A percentile compares a stretch with the other conserved stretches of the same genome.
Conservation (phyloP, 2,797 vertebrate species). For the Pelodytes ibericus region DNA sequence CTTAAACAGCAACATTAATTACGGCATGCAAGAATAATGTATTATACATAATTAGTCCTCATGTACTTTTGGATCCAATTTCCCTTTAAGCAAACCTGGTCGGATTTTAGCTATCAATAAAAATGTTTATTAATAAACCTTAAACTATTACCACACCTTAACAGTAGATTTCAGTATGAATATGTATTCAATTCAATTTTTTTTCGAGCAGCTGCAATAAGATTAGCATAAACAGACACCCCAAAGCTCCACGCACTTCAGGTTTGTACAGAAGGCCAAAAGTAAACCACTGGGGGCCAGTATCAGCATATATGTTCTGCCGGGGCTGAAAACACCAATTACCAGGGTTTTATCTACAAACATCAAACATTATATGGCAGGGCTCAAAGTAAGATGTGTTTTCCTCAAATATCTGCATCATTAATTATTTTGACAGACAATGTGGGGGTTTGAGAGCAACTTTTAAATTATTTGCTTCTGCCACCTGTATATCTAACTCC, state of each 20-base stretch:
- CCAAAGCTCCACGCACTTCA: constrained; percentile 2
- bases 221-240: constrained; percentile 25
- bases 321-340: constrained; percentile 27
- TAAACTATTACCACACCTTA: no score
- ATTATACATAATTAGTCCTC: no score
- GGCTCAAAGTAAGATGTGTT: constrained; percentile 13
- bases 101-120: no score
- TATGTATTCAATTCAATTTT: neutral
- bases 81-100: neutral
- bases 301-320: constrained; percentile 18
- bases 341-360: constrained; percentile 36
- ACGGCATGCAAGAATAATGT: no score
- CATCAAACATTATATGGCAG: constrained; percentile 6
- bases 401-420: constrained; percentile 36
- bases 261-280: constrained; percentile 9
- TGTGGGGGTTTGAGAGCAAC: constrained; percentile 25
- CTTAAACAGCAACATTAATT: no score
- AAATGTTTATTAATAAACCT: no score
- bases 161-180: neutral
- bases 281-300: constrained; percentile 6
- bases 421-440: constrained; percentile 49
- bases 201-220: constrained; percentile 5
- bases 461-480: constrained; percentile 24
- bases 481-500: constrained; percentile 22
- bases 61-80: no score